Base-by-base conservation (phyloP, 2,113 vertebrate genomes). In the Paratilapia polleni region DNA sequence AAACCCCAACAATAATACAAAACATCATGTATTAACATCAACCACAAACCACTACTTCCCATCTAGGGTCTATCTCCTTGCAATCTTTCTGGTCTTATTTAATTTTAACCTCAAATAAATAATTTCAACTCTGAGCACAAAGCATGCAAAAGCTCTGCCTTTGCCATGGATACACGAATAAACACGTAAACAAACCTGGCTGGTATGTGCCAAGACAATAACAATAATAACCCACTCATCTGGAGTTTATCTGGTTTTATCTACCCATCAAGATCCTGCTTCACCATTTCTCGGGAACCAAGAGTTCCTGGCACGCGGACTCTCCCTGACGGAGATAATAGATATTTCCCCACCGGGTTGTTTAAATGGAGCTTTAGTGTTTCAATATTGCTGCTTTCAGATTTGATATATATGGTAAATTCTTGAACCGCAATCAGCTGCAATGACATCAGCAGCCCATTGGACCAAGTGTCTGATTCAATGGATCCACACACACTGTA, bases 171-270 rank as follows among this genome's bases (percentile, higher is more conserved):
- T 26, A 87, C 80, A 13, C 52, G 24, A 73, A 62, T 22, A 87
- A 90, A 94, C 88, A 91, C 15, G 78, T 86, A 88, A 93, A 94
- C 91, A 94, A 87, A 93, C 87, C 88, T 87, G 82, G 66, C 81
- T 86, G 83, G 87, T 87, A 91, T 91, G 90, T 64, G 47, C 86
- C 90, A 88, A 85, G 82, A 93, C 90, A 92, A 92, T 88, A 88
- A 89, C 62, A 85, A 90, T 73, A 90, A 91, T 86, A 90, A 78
- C 64, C 73, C 36, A 89, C 80, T 93, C 90, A 92, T 94, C 90
- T 95, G 90, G 89, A 90, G 87, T 88, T 89, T 93, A 87, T 95
- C 90, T 88, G 88, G 49, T 86, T 94, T 92, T 93, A 94, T 92
- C 90, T 83, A 87, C 73, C 77, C 86, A 92, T 93, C 91, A 83